Base-by-base conservation (phyloP, 2,113 vertebrate genomes). In the Pithys albifrons region DNA sequence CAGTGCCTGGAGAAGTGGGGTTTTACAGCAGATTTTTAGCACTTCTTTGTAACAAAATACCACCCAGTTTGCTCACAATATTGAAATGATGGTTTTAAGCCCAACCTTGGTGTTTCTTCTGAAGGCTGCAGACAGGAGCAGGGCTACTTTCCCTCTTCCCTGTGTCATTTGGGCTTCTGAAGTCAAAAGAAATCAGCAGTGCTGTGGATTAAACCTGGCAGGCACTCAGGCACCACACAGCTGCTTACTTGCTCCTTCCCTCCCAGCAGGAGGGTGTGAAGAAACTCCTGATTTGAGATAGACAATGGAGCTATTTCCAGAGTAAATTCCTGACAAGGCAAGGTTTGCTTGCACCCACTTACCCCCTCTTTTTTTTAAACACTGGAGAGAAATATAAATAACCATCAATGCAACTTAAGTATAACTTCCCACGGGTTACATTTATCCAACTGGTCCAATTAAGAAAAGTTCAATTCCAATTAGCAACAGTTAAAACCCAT, bases 181-280 rank as follows among this genome's bases (percentile, higher is more conserved):
- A 24, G 43, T 7, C 37, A 69, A 23, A n/a, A 75, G 61, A 29
- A 65, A 59, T 39, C 37, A 58, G 48, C 28, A 15, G 3, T 4
- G 20, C 52, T 28, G 39, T 14, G 45, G n/a, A 11, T 14, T 35
- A 77, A 31, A 7, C 24, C 28, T 7, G 0, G 19, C 0, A 20
- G 24, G 58, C 51, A 71, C 58, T 19, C 65, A 29, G 22, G 43
- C 12, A 19, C 7, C 12, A 13, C 12, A 19, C 19, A 46, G 62
- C 39, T 19, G 39, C 20, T 41, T 0, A 1, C 19, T 69, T 24
- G 15, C 14, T 7, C 25, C 82, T 62, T 69, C 27, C 48, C 18
- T 48, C 48, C 14, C n/a, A 28, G 18, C 1, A 0, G 61, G 48
- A 67, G 33, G 61, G 29, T 0, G 33, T 2, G 28, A 62, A 17